Conservation (phyloP, 1,140 invertebrate genomes). For the Drosophila elegans region DNA sequence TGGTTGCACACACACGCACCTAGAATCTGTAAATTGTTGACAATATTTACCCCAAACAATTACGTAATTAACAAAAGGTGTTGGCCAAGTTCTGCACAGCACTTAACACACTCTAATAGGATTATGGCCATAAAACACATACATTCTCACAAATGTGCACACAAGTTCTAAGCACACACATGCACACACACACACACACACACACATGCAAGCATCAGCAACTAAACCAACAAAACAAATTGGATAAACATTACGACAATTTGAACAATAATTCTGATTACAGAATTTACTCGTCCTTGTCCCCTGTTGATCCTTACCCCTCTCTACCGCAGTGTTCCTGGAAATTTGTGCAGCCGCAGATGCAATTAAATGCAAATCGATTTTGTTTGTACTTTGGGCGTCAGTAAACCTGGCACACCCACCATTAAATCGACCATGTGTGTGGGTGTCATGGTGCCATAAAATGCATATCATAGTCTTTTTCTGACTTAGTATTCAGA, state of each 20-base stretch:
- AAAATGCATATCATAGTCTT: constrained; percentile 26
- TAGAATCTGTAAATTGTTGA: constrained; percentile 34
- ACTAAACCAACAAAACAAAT: constrained; percentile 73
- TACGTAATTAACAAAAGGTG: constrained; percentile 79
- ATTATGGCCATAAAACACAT: constrained; percentile 65
- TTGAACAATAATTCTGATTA: constrained; percentile 80
- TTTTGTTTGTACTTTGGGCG: constrained; percentile 68
- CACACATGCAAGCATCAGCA: constrained; percentile 29
- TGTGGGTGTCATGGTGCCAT: constrained; percentile 16
- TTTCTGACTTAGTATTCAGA: not conserved
- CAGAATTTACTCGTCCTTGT: constrained; percentile 56
- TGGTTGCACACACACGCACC: constrained; percentile 17
- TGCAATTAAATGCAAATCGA: constrained; percentile 79
- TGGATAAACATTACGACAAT: constrained; percentile 80
- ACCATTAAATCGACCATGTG: constrained; percentile 7
- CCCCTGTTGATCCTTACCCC: constrained; percentile 1
- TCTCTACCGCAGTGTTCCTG: constrained; percentile 11
- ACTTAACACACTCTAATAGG: constrained; percentile 67
- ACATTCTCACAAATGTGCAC: constrained; percentile 4
- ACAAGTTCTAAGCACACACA: constrained; percentile 37
- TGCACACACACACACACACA: constrained; percentile 2
- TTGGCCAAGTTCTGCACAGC: constrained; percentile 56
- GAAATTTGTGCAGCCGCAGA: constrained; percentile 72
- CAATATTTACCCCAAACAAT: constrained; percentile 64
- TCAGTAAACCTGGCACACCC: constrained; percentile 31